These are phyloP conservation scores for Lagocephalus sceleratus DNA, from an alignment of 2,797 vertebrate species.

Conservation along the genomic window DNA sequence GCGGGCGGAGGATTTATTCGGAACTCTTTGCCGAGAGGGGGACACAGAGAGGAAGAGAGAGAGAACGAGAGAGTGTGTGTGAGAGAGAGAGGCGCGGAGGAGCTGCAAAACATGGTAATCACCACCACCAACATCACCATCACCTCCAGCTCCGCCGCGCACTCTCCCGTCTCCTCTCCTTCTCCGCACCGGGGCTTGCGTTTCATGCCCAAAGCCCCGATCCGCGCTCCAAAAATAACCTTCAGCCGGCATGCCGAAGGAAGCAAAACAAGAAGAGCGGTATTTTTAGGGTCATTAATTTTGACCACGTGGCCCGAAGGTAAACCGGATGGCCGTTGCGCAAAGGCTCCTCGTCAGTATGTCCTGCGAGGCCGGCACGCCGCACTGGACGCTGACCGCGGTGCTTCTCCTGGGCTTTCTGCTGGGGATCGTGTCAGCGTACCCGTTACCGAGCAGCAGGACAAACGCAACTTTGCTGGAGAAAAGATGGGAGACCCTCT, in stretches of 20 bases:
- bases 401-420: slow-evolving; percentile 83
- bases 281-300: slow-evolving; percentile 99
- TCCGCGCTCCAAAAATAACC: slow-evolving; percentile 95
- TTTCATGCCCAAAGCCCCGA: slow-evolving; percentile 89
- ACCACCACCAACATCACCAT: slow-evolving; percentile 69
- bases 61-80: slow-evolving; percentile 17
- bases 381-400: slow-evolving; percentile 83
- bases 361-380: slow-evolving; percentile 85
- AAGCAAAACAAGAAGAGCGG: slow-evolving; percentile 93
- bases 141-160: slow-evolving; percentile 76
- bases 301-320: slow-evolving; percentile 94
- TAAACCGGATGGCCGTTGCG: slow-evolving; percentile 91
- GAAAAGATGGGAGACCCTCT: slow-evolving; percentile 86
- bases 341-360: slow-evolving; percentile 93
- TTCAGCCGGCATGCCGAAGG: slow-evolving; percentile 91
- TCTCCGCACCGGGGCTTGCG: slow-evolving; percentile 80
- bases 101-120: slow-evolving; percentile 90
- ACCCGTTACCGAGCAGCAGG: slow-evolving; percentile 78
- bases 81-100: slow-evolving; percentile 64
- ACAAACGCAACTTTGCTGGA: slow-evolving; percentile 84
- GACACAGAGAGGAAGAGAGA: slow-evolving; percentile 35
- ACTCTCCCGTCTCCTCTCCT: slow-evolving; percentile 70
- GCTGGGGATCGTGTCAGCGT: slow-evolving; percentile 81
- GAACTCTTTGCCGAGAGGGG: slow-evolving; percentile 54
- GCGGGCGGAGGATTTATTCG: slow-evolving; percentile 44